Evolutionary conservation across 2,888 invertebrate species (phyloP), one percentile per base, ranked within the genome.

Genomic region (Vesta saturnalis): DNA sequence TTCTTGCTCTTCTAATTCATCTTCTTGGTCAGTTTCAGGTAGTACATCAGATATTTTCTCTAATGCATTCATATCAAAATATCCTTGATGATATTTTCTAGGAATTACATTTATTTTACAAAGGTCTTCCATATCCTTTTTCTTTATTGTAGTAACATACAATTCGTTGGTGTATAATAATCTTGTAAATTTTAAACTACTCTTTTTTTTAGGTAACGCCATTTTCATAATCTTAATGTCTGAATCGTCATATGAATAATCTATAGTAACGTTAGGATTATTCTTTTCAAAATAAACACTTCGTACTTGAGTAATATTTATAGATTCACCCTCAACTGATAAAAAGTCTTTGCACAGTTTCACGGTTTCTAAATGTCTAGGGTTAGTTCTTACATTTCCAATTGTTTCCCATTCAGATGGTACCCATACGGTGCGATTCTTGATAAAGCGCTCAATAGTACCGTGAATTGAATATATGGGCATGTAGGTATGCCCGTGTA

Each of bases 261-360:
- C 18, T 15, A 49, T 18, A 49, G 10, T 6, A 49, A 49, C 47
- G 47, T 18, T 49, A 49, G 47, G 15, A 15, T 49, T 49, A 49
- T 49, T 49, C 15, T 3, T 49, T 8, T 49, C 47, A 49, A 49
- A 49, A 49, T 49, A 49, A 49, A 46, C 46, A 46, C 46, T 46
- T 46, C 14, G 46, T 14, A 46, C 46, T 46, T 46, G 46, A 46
- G 46, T 46, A 46, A 46, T 46, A 6, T 46, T 46, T 46, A 14
- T 14, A 46, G 46, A 46, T 46, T 46, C 46, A n/a, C 14, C 46
- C 12, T 46, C 46, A 46, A 46, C n/a, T 46, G 14, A 46, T 46
- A 6, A 6, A 14, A 46, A 46, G 2, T 46, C 12, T 14, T 46
- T 46, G 46, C n/a, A 14, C 46, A 46, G 46, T n/a, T n/a, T 46